Evolutionary conservation across 2,888 invertebrate genomes (phyloP), one percentile per base, ranked within the genome.

Genomic region (Caenorhabditis wallacei): DNA sequence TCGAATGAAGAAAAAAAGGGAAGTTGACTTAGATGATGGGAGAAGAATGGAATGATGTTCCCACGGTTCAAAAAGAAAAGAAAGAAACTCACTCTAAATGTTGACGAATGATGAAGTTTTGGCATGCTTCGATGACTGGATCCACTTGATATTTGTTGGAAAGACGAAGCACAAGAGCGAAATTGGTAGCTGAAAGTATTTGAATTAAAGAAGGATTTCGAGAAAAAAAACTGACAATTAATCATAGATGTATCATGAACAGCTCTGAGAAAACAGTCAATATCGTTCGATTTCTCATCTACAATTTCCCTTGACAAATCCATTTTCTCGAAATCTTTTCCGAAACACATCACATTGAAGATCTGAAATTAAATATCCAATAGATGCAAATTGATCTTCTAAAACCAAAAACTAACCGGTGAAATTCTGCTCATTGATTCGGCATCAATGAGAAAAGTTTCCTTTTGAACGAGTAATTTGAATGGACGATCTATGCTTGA

Each of bases 331-430:
- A 89, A 90, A 66, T 89, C 89, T 82, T 87, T 88, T 51, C 90
- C 90, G 46, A 82, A 90, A 72, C 88, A 90, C 90, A 90, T 90
- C n/a, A 87, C 70, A 24, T 84, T 88, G 86, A 90, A 90, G 18
- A 90, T 86, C 86, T 86, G 75, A n/a, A 85, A 82, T 53, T 24
- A 46, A 35, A 22, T n/a, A 40, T 13, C 5, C 13, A 8, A 8
- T 16, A 40, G n/a, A 40, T 40, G 11, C 40, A 40, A 40, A 13
- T n/a, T n/a, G 40, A 30, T n/a, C 35, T 7, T 35, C 40, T 40
- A 13, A 2, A 40, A 16, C 4, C n/a, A 2, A 1, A 40, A n/a
- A 54, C 75, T 43, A 18, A 86, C 84, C 22, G 88, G 88, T 16
- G 87, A 87, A 69, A 88, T 83, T 66, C 86, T 79, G 54, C 85